Evolutionary conservation across 92 coral and sea anemone species (phyloP).

Genomic region (Diadumene lineata): DNA sequence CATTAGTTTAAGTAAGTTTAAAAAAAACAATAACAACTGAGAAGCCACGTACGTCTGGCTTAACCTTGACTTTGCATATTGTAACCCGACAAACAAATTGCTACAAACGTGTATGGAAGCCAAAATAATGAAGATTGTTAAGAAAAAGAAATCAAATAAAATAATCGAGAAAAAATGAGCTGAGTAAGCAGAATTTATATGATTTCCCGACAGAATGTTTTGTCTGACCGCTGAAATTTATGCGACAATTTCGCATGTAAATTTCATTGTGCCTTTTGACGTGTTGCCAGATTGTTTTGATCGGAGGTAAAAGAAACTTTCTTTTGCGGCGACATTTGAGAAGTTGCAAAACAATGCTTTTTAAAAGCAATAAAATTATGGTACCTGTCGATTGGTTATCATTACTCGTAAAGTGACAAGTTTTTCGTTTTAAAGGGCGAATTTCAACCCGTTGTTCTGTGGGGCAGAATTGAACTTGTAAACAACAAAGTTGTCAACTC

Average conservation of each 20-base stretch:
- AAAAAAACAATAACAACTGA: not conserved
- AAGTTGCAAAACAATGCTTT: not conserved
- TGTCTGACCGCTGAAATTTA: not conserved
- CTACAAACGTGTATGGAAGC: not conserved
- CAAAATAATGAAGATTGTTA: conserved; percentile 3
- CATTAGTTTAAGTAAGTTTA: too few species aligned
- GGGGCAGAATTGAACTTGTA: too few species aligned
- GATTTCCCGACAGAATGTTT: not conserved
- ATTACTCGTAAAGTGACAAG: too few species aligned
- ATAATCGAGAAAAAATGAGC: not conserved
- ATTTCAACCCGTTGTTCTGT: too few species aligned
- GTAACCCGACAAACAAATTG: not conserved
- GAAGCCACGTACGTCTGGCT: not conserved
- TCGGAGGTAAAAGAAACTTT: not conserved
- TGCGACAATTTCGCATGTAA: not conserved
- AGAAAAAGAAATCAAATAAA: not conserved
- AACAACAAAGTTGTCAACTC: too few species aligned
- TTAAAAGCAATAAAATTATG: not conserved
- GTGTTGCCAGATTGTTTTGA: not conserved
- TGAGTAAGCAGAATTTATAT: not conserved
- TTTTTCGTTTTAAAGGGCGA: too few species aligned
- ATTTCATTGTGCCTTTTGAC: not conserved
- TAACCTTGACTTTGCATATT: not conserved
- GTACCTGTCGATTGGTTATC: not conserved
- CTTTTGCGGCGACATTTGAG: not conserved